Evolutionary conservation across 2,888 invertebrate genomes (phyloP).

Genomic region (Calliopum simillimum): DNA sequence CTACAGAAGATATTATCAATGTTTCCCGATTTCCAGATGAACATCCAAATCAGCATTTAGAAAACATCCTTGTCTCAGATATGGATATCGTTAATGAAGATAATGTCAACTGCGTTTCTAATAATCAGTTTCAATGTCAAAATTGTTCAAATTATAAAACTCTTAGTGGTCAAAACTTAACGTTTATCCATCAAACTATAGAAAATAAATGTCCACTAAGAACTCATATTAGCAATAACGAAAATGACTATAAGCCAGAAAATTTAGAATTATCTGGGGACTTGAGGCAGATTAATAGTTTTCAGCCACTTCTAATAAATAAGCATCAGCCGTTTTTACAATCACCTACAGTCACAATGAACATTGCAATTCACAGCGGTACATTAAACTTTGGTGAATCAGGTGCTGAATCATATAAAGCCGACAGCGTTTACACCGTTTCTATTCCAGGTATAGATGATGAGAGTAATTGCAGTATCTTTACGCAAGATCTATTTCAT

Average conservation of each 20-base stretch:
- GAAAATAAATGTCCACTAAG: neutral
- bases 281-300: neutral
- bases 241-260: neutral
- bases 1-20: neutral
- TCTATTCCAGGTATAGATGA: conserved; percentile 54
- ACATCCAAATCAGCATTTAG: conserved; percentile 48
- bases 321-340: conserved; percentile 36
- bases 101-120: conserved; percentile 61
- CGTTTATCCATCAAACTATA: neutral
- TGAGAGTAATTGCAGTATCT: conserved; percentile 59
- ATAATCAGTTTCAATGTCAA: conserved; percentile 42
- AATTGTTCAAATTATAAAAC: conserved; percentile 27
- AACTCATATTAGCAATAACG: neutral
- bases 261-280: neutral
- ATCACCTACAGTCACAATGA: conserved; percentile 62
- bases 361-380: conserved; percentile 60
- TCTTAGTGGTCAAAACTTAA: neutral
- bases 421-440: conserved; percentile 52
- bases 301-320: neutral
- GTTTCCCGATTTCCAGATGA: conserved; percentile 9
- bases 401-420: conserved; percentile 54
- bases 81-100: conserved; percentile 64
- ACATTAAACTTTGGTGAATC: conserved; percentile 48
- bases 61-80: conserved; percentile 56
- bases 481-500: conserved; percentile 40